These are phyloP conservation scores for Ptilonorhynchus violaceus DNA, from an alignment of 2,113 vertebrate species.

Conservation along the genomic window DNA sequence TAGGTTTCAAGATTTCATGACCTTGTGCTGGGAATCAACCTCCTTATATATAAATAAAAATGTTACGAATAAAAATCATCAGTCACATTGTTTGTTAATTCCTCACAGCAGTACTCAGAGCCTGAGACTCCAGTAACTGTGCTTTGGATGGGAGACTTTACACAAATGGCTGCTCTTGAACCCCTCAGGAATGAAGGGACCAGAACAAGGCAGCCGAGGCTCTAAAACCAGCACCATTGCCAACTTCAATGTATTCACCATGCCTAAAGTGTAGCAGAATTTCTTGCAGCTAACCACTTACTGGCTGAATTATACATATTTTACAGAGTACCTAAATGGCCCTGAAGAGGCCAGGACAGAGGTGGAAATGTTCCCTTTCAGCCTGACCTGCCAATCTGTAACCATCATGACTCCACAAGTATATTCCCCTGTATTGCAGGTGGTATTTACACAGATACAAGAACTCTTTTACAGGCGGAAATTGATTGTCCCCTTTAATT, in stretches of 20 bases:
- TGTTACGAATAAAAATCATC: not conserved
- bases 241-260: not conserved
- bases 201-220: not conserved
- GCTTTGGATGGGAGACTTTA: not conserved
- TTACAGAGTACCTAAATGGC: not conserved
- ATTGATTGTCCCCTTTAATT: not conserved
- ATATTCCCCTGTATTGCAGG: not conserved
- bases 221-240: accelerated
- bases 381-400: not conserved
- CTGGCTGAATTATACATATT: not conserved
- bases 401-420: not conserved
- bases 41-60: not conserved
- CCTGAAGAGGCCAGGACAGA: not conserved
- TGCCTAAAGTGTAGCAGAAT: not conserved
- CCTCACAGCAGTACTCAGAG: not conserved
- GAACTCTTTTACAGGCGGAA: not conserved
- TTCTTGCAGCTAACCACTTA: not conserved
- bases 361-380: not conserved
- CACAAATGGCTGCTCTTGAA: not conserved
- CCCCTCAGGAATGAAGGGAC: not conserved
- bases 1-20: accelerated
- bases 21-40: not conserved
- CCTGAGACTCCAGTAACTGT: not conserved
- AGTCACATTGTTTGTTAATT: not conserved
- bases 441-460: not conserved